phyloP scores from a whole-genome alignment of 30 jellyfish, hydroid and myxozoan genomes.

The Aurelia aurita region DNA sequence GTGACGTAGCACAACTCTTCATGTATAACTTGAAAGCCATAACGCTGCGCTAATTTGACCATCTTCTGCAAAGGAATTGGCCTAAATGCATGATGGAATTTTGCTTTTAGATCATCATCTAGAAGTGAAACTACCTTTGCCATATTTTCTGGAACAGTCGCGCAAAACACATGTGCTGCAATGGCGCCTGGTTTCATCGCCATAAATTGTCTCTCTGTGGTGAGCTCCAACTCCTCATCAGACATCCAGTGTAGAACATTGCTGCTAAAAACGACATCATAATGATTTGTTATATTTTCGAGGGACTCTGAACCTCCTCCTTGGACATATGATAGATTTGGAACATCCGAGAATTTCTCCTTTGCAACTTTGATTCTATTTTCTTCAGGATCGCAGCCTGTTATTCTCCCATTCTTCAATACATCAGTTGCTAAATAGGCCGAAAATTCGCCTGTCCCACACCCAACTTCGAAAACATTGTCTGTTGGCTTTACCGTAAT shows the following conservation, averaged over 20 bases:
- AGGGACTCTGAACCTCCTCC: background rate
- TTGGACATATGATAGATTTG: background rate
- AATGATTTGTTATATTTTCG: background rate
- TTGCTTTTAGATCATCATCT: background rate
- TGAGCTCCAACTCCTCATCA: background rate
- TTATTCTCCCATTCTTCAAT: slow-evolving; percentile 2
- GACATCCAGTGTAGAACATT: background rate
- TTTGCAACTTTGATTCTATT: slow-evolving; percentile 2
- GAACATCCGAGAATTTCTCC: background rate
- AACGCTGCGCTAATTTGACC: background rate
- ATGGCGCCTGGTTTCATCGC: background rate
- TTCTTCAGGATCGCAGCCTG: slow-evolving; percentile 2
- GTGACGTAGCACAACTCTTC: background rate
- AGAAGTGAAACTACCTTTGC: background rate
- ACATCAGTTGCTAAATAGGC: background rate
- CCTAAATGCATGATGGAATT: background rate
- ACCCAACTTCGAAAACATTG: slow-evolving; percentile 1
- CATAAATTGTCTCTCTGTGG: background rate
- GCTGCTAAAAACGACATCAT: background rate
- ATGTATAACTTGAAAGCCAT: background rate
- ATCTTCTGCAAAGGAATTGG: background rate
- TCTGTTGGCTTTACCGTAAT: background rate
- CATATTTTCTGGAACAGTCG: background rate
- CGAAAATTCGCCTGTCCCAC: slow-evolving; percentile 5
- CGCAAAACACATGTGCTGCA: background rate